phyloP scores from a whole-genome alignment of 2,113 vertebrate genomes.

The Larimichthys crocea region DNA sequence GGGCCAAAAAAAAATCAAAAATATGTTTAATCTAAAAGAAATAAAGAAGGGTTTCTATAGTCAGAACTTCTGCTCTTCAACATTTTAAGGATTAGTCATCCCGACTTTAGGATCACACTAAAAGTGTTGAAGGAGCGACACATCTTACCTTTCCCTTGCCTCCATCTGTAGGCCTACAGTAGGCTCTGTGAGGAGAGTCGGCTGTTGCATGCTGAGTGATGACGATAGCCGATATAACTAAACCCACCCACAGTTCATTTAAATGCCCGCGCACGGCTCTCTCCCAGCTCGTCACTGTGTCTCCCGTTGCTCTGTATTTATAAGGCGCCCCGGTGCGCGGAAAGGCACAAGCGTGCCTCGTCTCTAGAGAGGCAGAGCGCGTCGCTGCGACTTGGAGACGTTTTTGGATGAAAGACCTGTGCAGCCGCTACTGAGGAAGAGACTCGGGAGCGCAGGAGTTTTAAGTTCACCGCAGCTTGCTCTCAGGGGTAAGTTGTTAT shows the following conservation, averaged over 20 bases:
- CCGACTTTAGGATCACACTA: not conserved
- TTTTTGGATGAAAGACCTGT: conserved; percentile 47
- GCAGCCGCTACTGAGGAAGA: conserved; percentile 47
- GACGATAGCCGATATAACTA: conserved; percentile 75
- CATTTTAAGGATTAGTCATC: not conserved
- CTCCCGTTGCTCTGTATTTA: conserved; percentile 81
- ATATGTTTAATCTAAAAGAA: not conserved
- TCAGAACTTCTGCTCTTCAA: not conserved
- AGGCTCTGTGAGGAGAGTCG: conserved; percentile 7
- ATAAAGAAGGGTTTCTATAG: not conserved
- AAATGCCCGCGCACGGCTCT: conserved; percentile 84
- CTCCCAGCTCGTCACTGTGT: conserved; percentile 78
- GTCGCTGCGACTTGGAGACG: conserved; percentile 65
- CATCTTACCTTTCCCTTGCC: not conserved
- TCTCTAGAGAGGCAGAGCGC: conserved; percentile 79
- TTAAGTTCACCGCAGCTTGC: conserved; percentile 67
- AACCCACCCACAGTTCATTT: conserved; percentile 87
- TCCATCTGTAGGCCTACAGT: conserved; percentile 3
- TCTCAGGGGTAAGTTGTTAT: conserved; percentile 74
- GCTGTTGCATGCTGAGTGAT: conserved; percentile 65
- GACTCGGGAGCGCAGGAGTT: conserved; percentile 66
- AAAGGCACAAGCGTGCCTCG: conserved; percentile 74
- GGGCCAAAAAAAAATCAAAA: too few relatives aligned
- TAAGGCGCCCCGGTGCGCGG: conserved; percentile 76
- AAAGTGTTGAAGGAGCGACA: not conserved